Evolutionary conservation across 2,113 vertebrate species (phyloP).

Genomic region (Platysteira castanea): DNA sequence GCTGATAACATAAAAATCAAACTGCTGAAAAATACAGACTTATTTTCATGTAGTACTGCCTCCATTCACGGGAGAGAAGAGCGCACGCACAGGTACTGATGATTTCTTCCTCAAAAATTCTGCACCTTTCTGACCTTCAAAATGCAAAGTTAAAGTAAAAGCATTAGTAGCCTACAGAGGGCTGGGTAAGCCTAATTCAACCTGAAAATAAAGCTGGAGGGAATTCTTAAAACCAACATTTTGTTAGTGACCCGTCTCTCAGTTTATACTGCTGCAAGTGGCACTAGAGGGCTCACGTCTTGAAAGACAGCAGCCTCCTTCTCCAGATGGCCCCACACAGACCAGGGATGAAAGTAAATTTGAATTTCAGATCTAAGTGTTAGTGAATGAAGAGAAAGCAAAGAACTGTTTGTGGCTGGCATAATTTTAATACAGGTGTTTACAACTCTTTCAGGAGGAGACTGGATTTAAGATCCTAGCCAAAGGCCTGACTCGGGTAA

Average conservation of each 20-base stretch:
- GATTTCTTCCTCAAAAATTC: not conserved
- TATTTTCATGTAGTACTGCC: not conserved
- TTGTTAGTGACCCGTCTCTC: not conserved
- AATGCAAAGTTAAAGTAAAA: not conserved
- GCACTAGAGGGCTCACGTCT: not conserved
- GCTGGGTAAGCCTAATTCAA: not conserved
- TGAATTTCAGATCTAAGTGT: not conserved
- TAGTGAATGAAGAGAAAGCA: not conserved
- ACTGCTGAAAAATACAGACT: not conserved
- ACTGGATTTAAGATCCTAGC: not conserved
- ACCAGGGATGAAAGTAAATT: not conserved
- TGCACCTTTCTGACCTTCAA: not conserved
- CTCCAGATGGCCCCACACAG: not conserved
- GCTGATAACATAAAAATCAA: not conserved
- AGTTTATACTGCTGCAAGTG: not conserved
- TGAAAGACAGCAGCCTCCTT: not conserved
- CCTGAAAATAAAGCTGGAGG: not conserved
- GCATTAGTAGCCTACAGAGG: not conserved
- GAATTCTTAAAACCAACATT: not conserved
- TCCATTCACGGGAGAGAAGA: not conserved
- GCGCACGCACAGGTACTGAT: not conserved
- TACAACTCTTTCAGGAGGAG: not conserved
- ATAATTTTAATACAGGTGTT: not conserved
- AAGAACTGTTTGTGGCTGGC: not conserved
- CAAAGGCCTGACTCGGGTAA: not conserved